A percentile compares a stretch with the other conserved stretches of the same genome.
Evolutionary conservation across 2,113 vertebrate species (phyloP).

Genomic region (Turdus rufiventris): DNA sequence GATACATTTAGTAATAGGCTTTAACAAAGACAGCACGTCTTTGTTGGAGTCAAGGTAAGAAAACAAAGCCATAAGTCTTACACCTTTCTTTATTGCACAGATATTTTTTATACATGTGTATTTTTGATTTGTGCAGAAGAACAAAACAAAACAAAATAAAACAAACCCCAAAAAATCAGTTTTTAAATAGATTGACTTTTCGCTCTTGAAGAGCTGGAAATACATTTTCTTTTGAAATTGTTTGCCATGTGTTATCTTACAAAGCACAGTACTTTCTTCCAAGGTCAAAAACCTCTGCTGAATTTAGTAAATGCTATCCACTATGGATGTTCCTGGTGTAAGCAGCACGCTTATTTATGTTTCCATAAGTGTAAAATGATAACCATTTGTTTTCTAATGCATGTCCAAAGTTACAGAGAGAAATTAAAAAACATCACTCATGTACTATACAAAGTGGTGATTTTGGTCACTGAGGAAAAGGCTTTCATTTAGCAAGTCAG

Average conservation of each 20-base stretch:
- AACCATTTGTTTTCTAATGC: conserved; percentile 28
- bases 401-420: conserved; percentile 13
- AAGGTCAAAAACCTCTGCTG: neutral
- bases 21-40: neutral
- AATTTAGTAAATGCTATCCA: neutral
- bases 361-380: conserved; percentile 23
- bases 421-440: conserved; percentile 64
- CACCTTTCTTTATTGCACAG: neutral
- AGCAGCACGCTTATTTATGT: neutral
- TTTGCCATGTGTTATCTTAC: neutral
- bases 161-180: neutral
- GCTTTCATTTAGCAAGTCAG: conserved; percentile 20
- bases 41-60: neutral
- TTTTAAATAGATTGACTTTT: conserved; percentile 5
- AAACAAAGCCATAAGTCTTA: neutral
- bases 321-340: neutral
- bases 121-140: neutral
- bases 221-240: neutral
- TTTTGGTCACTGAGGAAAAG: conserved; percentile 34
- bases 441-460: conserved; percentile 1
- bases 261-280: neutral
- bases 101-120: neutral
- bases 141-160: neutral
- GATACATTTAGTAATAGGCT: neutral
- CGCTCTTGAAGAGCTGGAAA: neutral